Conservation (phyloP, 2,888 invertebrate species). For the Agrotis clavis region DNA sequence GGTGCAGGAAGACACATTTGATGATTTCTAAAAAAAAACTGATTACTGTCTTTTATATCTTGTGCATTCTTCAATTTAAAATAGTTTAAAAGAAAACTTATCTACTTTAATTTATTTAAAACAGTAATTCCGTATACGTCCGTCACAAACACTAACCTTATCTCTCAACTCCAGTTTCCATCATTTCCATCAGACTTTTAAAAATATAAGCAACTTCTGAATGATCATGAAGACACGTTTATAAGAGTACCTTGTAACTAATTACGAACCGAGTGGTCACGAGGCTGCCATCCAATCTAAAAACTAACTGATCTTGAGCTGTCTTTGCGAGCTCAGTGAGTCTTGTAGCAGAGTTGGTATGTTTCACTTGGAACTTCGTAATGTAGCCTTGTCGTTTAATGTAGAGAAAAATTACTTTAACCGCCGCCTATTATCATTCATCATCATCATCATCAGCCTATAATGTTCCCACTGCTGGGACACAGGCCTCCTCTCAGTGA, state of each 20-base stretch:
- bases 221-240: slow-evolving; percentile 38
- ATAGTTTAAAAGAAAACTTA: background rate
- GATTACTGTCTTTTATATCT: no score
- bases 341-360: slow-evolving; percentile 48
- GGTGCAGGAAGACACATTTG: no score
- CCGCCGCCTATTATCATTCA: no score
- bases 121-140: background rate
- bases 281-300: slow-evolving; percentile 66
- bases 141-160: no score
- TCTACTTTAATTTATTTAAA: background rate
- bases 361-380: slow-evolving; percentile 30
- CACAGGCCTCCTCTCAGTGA: no score
- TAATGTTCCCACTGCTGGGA: no score
- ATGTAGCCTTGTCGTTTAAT: background rate
- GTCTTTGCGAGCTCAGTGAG: slow-evolving; percentile 51
- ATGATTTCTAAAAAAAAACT: no score
- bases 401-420: no score
- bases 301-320: slow-evolving; percentile 62
- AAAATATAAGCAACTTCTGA: slow-evolving; percentile 16
- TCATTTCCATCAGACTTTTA: background rate
- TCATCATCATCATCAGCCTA: no score
- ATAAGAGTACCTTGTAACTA: slow-evolving; percentile 53
- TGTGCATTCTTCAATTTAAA: background rate
- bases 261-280: slow-evolving; percentile 62
- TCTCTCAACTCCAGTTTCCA: background rate